Percentiles rank a stretch among this genome's conserved stretches.
phyloP scores from a whole-genome alignment of 2,113 vertebrate genomes.

The Gavia stellata region DNA sequence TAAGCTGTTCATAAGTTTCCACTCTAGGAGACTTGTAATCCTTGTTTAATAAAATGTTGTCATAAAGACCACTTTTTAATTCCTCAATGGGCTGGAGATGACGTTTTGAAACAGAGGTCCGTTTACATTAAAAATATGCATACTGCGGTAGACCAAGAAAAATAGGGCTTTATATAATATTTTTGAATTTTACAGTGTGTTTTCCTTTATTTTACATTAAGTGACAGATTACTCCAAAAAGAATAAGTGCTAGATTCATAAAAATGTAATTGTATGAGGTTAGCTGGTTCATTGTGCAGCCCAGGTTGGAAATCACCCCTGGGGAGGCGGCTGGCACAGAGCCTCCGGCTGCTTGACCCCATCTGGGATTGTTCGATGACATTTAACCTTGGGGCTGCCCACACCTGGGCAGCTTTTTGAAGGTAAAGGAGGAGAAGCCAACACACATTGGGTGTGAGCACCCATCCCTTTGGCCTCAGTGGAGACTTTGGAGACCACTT shows the following conservation, averaged over 20 bases:
- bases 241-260: not conserved
- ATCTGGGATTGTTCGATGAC: not conserved
- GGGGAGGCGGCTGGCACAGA: not conserved
- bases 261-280: not conserved
- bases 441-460: not conserved
- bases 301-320: rapidly evolving
- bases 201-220: slow-evolving; percentile 31
- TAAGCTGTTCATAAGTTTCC: slow-evolving; percentile 41
- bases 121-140: slow-evolving; percentile 42
- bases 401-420: not conserved
- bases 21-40: slow-evolving; percentile 15
- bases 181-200: not conserved
- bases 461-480: not conserved
- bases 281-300: not conserved
- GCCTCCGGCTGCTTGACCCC: not conserved
- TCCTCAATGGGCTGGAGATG: slow-evolving; percentile 3
- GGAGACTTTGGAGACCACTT: not conserved
- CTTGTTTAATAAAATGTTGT: slow-evolving; percentile 48
- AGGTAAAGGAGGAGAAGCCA: not conserved
- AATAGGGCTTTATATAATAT: slow-evolving; percentile 1
- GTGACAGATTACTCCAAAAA: not conserved
- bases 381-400: not conserved
- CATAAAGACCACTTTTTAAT: slow-evolving; percentile 42
- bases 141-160: slow-evolving; percentile 30
- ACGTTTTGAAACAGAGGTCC: slow-evolving; percentile 38